Evolutionary conservation across 2,888 invertebrate genomes (phyloP), one percentile per base, ranked within the genome.

Genomic region (Tromatobia lineatoria): DNA sequence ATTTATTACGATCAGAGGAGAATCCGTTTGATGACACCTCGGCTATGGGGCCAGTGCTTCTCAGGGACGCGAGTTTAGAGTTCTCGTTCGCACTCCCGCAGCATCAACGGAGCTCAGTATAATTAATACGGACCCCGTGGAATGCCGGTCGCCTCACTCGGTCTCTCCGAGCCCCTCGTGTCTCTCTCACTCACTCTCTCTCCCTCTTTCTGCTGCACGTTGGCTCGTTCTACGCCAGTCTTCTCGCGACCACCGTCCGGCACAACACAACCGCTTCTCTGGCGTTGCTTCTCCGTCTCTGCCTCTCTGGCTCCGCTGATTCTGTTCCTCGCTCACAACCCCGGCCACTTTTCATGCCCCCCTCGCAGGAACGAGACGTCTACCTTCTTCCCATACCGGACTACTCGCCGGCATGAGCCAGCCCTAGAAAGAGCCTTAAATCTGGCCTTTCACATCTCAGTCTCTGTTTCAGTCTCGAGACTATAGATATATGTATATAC

Each of bases 61-160:
- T 74, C 78, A 78, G 78, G 71, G 80, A 80, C 73, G 78, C 81
- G 83, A 80, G 80, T 85, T 85, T 81, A 76, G 71, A 78, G 83
- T 82, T 90, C 90, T 90, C 90, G 84, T 90, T 91, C 88, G 87
- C 88, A 85, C 91, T 90, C 90, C 86, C 87, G 88, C 79, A 89
- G 88, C 90, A 91, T 91, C 91, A 90, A 89, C 88, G 88, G 85
- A 87, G 88, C 89, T 91, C 89, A 90, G 92, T 93, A 93, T 93
- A 93, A 93, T 93, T 93, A 93, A 93, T 93, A 92, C 92, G 91
- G 92, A 92, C 92, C 90, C 90, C 91, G 89, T 91, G 93, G 93
- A 93, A 93, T 93, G 93, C 92, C 90, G 92, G 91, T 91, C 92
- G 91, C 91, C 90, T 92, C 92, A 90, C 92, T 92, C 91, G 88